Evolutionary conservation across 2,888 invertebrate species (phyloP), one percentile per base, ranked within the genome.

Genomic region (Drosophila eohydei): DNA sequence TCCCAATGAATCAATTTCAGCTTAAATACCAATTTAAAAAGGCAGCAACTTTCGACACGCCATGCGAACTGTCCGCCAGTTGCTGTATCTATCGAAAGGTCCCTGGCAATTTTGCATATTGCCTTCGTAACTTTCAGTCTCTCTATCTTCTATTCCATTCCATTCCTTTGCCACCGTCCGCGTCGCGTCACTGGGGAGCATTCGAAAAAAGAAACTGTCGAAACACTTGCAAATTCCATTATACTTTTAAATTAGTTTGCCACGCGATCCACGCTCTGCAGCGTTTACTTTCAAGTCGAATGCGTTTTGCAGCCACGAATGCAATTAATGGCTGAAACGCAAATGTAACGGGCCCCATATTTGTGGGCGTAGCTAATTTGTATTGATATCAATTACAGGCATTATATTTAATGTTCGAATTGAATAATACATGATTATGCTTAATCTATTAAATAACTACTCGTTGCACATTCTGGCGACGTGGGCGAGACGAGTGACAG

Each of bases 191-290:
- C 43, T 55, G 59, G 63, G 34, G 63, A 58, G 38, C 21, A 48
- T 28, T 54, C 40, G 26, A 56, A 56, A 52, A 55, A 69, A 73
- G 48, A 48, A 81, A 51, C 65, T 65, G 50, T 67, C 64, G 64
- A 71, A 73, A 66, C 83, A 77, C 74, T 78, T 77, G 72, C 69
- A 69, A 83, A 73, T 77, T 86, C 72, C 72, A 88, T 88, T 89
- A 71, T 70, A 84, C 75, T 87, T 87, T 87, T 74, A 89, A 89
- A 88, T 88, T 86, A 88, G 87, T 86, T 86, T 83, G 78, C 74
- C 59, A 58, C 58, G 60, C 60, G 41, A 50, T 52, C 48, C n/a
- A 43, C 48, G 21, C 38, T 34, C 36, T 14, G 43, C 26, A 14
- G 14, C 46, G 52, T 40, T 48, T 16, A 58, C 51, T 43, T 55